Percentiles rank a stretch among this genome's conserved stretches.
Conservation (phyloP, 1,140 invertebrate species). For the Paralvinella palmiformis region DNA sequence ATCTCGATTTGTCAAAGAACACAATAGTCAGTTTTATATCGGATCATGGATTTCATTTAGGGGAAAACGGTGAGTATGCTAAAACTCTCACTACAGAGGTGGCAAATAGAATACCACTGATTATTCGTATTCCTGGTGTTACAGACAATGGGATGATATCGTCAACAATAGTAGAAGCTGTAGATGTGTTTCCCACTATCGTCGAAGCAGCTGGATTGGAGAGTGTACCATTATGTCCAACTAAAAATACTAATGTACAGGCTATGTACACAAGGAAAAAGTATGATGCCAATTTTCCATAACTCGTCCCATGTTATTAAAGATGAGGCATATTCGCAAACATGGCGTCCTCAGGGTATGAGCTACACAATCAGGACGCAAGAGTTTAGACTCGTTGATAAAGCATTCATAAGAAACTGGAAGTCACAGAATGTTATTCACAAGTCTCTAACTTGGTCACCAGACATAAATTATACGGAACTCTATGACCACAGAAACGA, state of each 20-base stretch:
- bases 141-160: neutral
- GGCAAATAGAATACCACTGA: slow-evolving; percentile 23
- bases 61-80: slow-evolving; percentile 19
- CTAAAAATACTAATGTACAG: slow-evolving; percentile 39
- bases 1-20: neutral
- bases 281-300: slow-evolving; percentile 51
- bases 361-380: too few species aligned
- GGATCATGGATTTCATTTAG: slow-evolving; percentile 2
- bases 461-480: too few species aligned
- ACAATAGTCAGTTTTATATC: neutral
- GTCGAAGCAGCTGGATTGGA: slow-evolving; percentile 62
- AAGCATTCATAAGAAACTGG: too few species aligned
- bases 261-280: slow-evolving; percentile 66
- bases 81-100: slow-evolving; percentile 26
- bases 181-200: slow-evolving; percentile 80
- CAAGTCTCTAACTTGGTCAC: too few species aligned
- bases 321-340: too few species aligned
- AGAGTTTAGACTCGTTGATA: too few species aligned
- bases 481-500: too few species aligned
- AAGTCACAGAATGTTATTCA: too few species aligned
- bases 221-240: slow-evolving; percentile 54
- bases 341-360: too few species aligned
- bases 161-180: slow-evolving; percentile 61
- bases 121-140: slow-evolving; percentile 22
- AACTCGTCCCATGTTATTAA: too few species aligned